Conservation (phyloP, 2,888 invertebrate genomes). For the Chymomyza procnemis region DNA sequence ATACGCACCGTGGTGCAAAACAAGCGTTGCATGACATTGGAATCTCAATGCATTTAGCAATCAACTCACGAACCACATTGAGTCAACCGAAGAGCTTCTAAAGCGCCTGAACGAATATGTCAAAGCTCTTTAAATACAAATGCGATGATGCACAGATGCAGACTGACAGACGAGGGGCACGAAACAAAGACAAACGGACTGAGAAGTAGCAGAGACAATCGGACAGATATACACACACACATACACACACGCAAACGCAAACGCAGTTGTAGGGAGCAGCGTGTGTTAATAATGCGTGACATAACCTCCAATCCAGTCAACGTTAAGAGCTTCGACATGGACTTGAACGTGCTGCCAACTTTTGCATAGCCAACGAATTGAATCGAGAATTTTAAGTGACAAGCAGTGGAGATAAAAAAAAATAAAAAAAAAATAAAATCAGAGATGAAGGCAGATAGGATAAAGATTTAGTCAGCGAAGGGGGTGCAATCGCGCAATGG, state of each 20-base stretch:
- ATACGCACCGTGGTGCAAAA: conserved; percentile 5
- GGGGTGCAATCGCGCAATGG: conserved; percentile 9
- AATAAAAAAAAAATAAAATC: too few species aligned
- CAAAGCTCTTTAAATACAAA: conserved; percentile 42
- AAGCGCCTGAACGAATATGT: not conserved
- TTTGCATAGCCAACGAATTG: conserved; percentile 66
- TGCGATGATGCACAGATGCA: conserved; percentile 58
- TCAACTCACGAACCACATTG: conserved; percentile 59
- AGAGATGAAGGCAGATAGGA: not conserved
- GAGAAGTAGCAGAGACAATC: too few species aligned
- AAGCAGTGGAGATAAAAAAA: conserved; percentile 26
- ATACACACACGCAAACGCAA: too few species aligned
- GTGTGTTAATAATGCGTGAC: conserved; percentile 72
- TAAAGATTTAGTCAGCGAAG: conserved; percentile 23
- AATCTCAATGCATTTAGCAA: conserved; percentile 62
- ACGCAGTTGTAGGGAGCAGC: conserved; percentile 18
- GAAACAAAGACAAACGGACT: not conserved
- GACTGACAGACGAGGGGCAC: not conserved
- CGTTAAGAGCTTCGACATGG: conserved; percentile 38
- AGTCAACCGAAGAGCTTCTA: conserved; percentile 26
- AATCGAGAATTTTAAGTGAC: conserved; percentile 68
- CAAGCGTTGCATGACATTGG: conserved; percentile 31
- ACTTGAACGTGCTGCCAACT: conserved; percentile 37
- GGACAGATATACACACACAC: too few species aligned
- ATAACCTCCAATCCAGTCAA: conserved; percentile 53